phyloP scores from a whole-genome alignment of 2,888 invertebrate species.

The Hirtodrosophila trivittata region DNA sequence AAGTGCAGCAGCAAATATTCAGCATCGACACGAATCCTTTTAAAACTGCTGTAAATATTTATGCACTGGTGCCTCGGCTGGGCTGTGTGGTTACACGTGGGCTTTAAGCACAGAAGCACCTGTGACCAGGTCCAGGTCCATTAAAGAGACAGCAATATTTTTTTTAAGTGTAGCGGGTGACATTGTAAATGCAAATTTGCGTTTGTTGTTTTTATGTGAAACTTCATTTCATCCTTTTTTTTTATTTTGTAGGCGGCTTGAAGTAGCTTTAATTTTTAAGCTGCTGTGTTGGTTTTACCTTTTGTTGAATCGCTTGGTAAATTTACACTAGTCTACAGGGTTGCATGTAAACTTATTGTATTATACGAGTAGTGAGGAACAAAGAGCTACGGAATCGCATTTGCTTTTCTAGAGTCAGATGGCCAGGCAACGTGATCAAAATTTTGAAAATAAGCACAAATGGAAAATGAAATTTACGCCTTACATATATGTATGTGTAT shows the following conservation, averaged over 20 bases:
- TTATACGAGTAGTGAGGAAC: too few species aligned
- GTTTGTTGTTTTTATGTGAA: conserved; percentile 61
- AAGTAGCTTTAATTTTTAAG: conserved; percentile 12
- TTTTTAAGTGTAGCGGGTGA: conserved; percentile 47
- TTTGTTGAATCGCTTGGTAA: neutral
- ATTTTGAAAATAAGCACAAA: conserved; percentile 60
- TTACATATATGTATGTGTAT: conserved; percentile 5
- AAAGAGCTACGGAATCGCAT: conserved; percentile 1
- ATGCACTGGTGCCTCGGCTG: conserved; percentile 29
- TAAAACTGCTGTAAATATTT: conserved; percentile 76
- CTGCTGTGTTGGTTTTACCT: neutral
- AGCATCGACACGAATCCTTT: conserved; percentile 54
- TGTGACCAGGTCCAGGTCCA: conserved; percentile 33
- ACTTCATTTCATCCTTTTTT: conserved; percentile 44
- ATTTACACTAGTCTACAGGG: neutral
- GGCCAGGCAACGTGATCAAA: conserved; percentile 62
- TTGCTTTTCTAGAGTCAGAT: conserved; percentile 10
- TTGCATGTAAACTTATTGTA: too few species aligned
- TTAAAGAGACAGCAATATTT: conserved; percentile 53
- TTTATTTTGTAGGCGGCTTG: neutral
- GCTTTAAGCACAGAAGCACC: conserved; percentile 51
- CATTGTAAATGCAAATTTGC: conserved; percentile 74
- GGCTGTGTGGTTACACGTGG: conserved; percentile 13
- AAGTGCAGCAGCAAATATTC: conserved; percentile 32
- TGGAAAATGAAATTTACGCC: conserved; percentile 32